Evolutionary conservation across 1,140 invertebrate genomes (phyloP).

Genomic region (Drosophila pachea): DNA sequence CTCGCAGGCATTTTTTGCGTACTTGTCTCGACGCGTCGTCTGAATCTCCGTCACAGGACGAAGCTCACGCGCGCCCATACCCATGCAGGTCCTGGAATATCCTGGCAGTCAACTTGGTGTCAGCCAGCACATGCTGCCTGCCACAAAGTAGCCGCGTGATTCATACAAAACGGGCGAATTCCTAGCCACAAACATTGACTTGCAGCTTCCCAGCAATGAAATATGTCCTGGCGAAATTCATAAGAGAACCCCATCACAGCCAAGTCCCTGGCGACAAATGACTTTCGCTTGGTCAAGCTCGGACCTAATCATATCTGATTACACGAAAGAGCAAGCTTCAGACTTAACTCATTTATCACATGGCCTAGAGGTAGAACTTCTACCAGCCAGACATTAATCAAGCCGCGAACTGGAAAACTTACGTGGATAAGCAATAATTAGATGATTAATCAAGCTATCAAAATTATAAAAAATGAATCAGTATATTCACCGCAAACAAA

Average conservation of each 20-base stretch:
- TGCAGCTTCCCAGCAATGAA: slow-evolving; percentile 1
- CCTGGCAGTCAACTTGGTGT: neutral
- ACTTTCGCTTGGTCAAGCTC: slow-evolving; percentile 23
- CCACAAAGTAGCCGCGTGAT: slow-evolving; percentile 29
- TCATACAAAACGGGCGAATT: slow-evolving; percentile 11
- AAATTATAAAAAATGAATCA: no score
- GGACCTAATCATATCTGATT: slow-evolving; percentile 26
- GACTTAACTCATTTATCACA: slow-evolving; percentile 37
- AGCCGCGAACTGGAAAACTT: neutral
- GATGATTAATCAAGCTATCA: neutral
- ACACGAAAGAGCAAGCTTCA: slow-evolving; percentile 2
- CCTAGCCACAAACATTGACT: slow-evolving; percentile 15
- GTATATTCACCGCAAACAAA: no score
- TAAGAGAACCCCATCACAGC: slow-evolving; percentile 5
- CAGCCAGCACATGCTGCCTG: slow-evolving; percentile 17
- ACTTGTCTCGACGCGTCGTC: slow-evolving; percentile 65
- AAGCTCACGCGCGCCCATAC: slow-evolving; percentile 58
- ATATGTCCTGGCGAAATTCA: slow-evolving; percentile 3
- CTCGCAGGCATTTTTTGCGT: slow-evolving; percentile 70
- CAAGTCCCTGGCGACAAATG: slow-evolving; percentile 23
- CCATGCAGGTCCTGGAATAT: slow-evolving; percentile 25
- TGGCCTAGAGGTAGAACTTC: neutral
- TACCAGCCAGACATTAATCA: slow-evolving; percentile 7
- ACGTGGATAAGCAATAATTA: neutral
- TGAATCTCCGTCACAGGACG: slow-evolving; percentile 49